Evolutionary conservation across 2,888 invertebrate genomes (phyloP).

Genomic region (Prosapia bicincta): DNA sequence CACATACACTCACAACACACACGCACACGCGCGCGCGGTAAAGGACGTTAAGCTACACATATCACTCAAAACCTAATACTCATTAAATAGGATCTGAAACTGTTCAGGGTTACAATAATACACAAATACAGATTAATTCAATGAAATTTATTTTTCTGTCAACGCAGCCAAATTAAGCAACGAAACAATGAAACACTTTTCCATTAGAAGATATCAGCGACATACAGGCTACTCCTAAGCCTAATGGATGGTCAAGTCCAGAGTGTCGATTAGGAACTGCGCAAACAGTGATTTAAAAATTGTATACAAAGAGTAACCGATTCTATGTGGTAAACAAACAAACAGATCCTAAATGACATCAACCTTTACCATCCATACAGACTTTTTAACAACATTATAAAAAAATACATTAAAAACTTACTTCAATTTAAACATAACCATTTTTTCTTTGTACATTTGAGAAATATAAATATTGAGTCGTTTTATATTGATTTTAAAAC

Average conservation of each 20-base stretch:
- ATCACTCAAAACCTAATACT: too few species aligned
- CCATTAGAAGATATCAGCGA: slow-evolving; percentile 37
- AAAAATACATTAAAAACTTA: slow-evolving; percentile 25
- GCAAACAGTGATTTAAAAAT: background rate
- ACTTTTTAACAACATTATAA: slow-evolving; percentile 24
- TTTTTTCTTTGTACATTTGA: slow-evolving; percentile 21
- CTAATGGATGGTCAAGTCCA: background rate
- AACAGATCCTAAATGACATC: background rate
- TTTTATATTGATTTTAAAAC: slow-evolving; percentile 5
- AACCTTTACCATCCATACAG: slow-evolving; percentile 19
- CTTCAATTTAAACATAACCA: slow-evolving; percentile 25
- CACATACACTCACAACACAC: too few species aligned
- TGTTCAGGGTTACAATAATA: too few species aligned
- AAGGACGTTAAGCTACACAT: too few species aligned
- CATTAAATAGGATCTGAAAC: too few species aligned
- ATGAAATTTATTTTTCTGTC: slow-evolving; percentile 30
- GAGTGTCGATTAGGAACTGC: background rate
- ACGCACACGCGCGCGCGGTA: too few species aligned
- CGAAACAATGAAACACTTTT: slow-evolving; percentile 35
- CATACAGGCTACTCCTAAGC: slow-evolving; percentile 30
- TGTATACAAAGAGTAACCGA: background rate
- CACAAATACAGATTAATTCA: slow-evolving; percentile 5
- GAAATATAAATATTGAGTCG: slow-evolving; percentile 19
- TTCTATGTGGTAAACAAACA: background rate
- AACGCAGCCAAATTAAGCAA: slow-evolving; percentile 38